A percentile compares a stretch with the other conserved stretches of the same genome.
These are phyloP conservation scores for Coremacera marginata DNA, from an alignment of 2,888 invertebrate species.

Conservation along the genomic window DNA sequence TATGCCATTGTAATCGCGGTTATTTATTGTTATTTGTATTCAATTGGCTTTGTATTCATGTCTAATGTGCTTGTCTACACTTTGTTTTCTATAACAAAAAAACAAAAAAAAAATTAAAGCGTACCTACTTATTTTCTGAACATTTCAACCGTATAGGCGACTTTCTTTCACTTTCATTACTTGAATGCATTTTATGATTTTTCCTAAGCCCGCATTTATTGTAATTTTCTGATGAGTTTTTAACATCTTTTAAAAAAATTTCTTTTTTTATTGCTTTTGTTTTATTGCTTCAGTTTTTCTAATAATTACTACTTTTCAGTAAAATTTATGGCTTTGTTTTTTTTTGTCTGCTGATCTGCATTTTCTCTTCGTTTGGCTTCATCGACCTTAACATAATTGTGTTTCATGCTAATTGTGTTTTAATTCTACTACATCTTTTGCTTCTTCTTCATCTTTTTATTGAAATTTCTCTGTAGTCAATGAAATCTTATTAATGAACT, in stretches of 20 bases:
- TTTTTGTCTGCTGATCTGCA: neutral
- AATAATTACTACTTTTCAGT: neutral
- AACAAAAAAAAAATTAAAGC: neutral
- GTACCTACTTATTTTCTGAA: neutral
- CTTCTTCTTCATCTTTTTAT: neutral
- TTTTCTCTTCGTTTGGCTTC: conserved; percentile 7
- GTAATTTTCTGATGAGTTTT: neutral
- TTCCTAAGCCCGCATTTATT: neutral
- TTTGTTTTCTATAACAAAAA: neutral
- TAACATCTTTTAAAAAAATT: neutral
- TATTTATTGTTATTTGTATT: neutral
- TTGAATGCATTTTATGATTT: neutral
- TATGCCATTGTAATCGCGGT: neutral
- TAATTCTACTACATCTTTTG: neutral
- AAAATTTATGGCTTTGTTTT: neutral
- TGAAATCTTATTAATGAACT: conserved; percentile 1
- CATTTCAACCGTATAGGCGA: neutral
- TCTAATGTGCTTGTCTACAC: neutral
- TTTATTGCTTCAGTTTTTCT: neutral
- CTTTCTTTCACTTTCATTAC: conserved; percentile 28
- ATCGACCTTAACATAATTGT: neutral
- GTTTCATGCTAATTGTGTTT: neutral
- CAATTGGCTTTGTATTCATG: too few relatives aligned
- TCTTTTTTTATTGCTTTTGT: neutral
- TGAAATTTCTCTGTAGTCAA: neutral